Evolutionary conservation across 2,797 vertebrate genomes (phyloP).

Genomic region (Coreius guichenoti): DNA sequence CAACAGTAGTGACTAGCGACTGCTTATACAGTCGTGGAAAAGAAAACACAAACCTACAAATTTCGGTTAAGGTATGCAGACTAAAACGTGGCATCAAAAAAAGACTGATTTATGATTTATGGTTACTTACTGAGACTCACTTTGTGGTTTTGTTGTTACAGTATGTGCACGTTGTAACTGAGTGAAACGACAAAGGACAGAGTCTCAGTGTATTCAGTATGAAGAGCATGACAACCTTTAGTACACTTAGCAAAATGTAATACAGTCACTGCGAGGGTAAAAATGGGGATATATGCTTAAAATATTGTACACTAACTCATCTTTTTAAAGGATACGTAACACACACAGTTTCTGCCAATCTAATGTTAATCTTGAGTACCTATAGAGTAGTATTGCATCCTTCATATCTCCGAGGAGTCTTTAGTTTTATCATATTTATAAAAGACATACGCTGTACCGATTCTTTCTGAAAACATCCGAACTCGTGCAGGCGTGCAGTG

Average conservation of each 20-base stretch:
- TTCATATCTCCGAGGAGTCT: too few relatives aligned
- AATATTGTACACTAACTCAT: neutral
- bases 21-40: constrained; percentile 69
- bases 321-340: neutral
- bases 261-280: neutral
- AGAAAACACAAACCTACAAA: constrained; percentile 56
- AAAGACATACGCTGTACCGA: too few relatives aligned
- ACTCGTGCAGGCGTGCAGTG: too few relatives aligned
- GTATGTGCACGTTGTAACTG: constrained; percentile 28
- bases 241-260: neutral
- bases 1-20: constrained; percentile 54
- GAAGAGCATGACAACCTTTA: constrained; percentile 15
- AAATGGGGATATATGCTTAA: neutral
- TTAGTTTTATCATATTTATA: too few relatives aligned
- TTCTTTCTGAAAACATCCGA: too few relatives aligned
- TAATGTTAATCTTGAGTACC: too few relatives aligned
- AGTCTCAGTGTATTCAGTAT: constrained; percentile 32
- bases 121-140: constrained; percentile 56
- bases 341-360: too few relatives aligned
- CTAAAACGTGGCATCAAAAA: constrained; percentile 56
- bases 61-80: constrained; percentile 60
- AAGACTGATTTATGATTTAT: constrained; percentile 66
- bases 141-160: constrained; percentile 57
- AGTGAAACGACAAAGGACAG: constrained; percentile 14
- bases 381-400: too few relatives aligned